A percentile compares a stretch with the other conserved stretches of the same genome.
Conservation (phyloP, 2,888 invertebrate genomes). For the Diplolepis rosae region DNA sequence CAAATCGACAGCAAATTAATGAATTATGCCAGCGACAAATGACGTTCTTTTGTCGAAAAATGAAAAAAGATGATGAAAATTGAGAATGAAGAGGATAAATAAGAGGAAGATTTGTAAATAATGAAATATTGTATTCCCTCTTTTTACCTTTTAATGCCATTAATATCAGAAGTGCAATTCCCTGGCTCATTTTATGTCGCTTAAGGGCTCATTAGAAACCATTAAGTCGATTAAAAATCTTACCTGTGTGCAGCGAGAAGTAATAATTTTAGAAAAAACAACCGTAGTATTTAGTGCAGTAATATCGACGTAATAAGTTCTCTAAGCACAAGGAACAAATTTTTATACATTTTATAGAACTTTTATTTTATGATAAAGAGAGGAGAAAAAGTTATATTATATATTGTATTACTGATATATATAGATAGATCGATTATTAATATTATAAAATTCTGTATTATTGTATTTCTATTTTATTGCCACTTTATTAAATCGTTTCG, state of each 20-base stretch:
- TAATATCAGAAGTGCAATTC: conserved; percentile 15
- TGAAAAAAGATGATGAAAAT: neutral
- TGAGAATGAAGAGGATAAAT: neutral
- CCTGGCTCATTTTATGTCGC: neutral
- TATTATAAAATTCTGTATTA: conserved; percentile 25
- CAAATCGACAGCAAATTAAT: neutral
- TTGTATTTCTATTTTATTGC: conserved; percentile 23
- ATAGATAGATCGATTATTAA: conserved; percentile 64
- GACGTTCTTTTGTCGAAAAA: neutral
- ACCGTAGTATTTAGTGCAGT: conserved; percentile 8
- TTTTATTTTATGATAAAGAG: conserved; percentile 66
- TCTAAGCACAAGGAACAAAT: conserved; percentile 53
- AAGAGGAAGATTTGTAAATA: conserved; percentile 19
- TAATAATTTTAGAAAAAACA: conserved; percentile 1
- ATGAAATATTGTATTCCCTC: neutral
- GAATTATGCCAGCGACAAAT: neutral
- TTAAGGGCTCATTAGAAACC: too few relatives aligned
- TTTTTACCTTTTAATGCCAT: conserved; percentile 9
- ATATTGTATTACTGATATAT: conserved; percentile 57
- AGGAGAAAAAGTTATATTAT: conserved; percentile 66
- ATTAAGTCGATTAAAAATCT: neutral
- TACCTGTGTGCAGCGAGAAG: neutral
- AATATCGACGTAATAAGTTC: conserved; percentile 47
- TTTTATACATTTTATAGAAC: conserved; percentile 66
- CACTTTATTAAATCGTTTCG: conserved; percentile 31